Evolutionary conservation across 92 coral and sea anemone genomes (phyloP), one percentile per base, ranked within the genome.

Genomic region (Zoanthus sansibaricus): DNA sequence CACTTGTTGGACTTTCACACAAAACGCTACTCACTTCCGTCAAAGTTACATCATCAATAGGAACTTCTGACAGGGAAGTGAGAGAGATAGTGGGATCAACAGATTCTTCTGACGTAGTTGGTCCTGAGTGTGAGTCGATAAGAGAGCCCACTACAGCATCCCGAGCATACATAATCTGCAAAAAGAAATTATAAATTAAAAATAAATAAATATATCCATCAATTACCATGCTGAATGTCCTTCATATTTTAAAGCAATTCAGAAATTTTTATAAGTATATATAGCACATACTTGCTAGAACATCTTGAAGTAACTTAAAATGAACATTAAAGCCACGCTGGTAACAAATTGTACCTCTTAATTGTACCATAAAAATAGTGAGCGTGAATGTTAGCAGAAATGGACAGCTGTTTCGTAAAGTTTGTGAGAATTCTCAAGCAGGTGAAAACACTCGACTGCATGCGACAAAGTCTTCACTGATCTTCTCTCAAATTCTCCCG

Each of bases 61-160:
- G 90, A 20, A 93, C 93, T 73, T 93, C 97, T 67, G 97, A 73
- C 32, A 87, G 76, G 32, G 97, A 89, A 73, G 93, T 94, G 37
- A 95, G 83, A 16, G 98, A 93, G 21, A 85, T 85, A 37, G 89
- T 92, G 1, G 95, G 90, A 48, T 93, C 90, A 20, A 88, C 94
- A 48, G 86, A 86, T 49, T 95, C 80, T 12, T 95, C 96, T 11
- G 96, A 94, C 56, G 97, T 87, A 33, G 93, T 87, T 16, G 88
- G 87, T 78, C 91, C 90, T 1, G 94, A 86, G 56, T 90, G 94
- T 5, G 98, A 91, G 66, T 93, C 95, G 88, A 95, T 87, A n/a
- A 97, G 91, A 8, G 99, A 90, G 47, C 97, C 95, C 17, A 97
- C 98, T 2, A 97, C 98, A 18, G 97, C 98, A 76, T 96, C 99